Percentiles rank a stretch among this genome's conserved stretches.
phyloP scores from a whole-genome alignment of 2,113 vertebrate species.

The Cariama cristata region DNA sequence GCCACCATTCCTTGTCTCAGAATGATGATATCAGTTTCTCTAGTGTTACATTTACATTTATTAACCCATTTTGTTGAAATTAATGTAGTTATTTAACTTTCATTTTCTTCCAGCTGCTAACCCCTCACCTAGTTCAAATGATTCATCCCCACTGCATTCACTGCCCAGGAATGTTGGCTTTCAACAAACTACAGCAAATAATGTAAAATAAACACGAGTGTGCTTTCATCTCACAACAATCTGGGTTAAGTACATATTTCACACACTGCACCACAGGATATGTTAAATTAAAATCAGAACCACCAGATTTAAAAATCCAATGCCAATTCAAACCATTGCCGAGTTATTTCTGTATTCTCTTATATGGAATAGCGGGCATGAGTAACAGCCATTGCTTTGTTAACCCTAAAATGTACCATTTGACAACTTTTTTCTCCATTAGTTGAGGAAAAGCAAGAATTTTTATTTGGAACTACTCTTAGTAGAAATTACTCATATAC shows the following conservation, averaged over 20 bases:
- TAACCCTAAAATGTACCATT: constrained; percentile 41
- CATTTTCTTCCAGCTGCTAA: constrained; percentile 69
- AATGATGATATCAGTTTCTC: neutral
- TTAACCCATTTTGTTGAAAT: constrained; percentile 63
- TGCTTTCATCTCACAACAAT: constrained; percentile 79
- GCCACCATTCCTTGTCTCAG: neutral
- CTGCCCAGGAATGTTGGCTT: constrained; percentile 81
- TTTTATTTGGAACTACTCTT: neutral
- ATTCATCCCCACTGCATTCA: constrained; percentile 81
- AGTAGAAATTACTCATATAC: neutral
- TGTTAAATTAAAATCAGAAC: constrained; percentile 83
- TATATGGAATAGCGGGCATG: constrained; percentile 42
- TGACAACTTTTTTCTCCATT: neutral
- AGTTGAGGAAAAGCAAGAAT: neutral
- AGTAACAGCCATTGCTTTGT: constrained; percentile 54
- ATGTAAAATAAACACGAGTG: constrained; percentile 81
- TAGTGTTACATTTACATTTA: neutral
- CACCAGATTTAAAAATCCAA: constrained; percentile 60
- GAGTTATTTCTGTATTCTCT: constrained; percentile 70
- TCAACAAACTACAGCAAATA: constrained; percentile 78
- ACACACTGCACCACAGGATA: constrained; percentile 81
- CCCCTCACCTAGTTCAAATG: constrained; percentile 83
- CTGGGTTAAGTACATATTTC: constrained; percentile 79
- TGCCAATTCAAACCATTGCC: constrained; percentile 54
- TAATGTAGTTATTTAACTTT: constrained; percentile 60